phyloP scores from a whole-genome alignment of 2,113 vertebrate genomes.

The Forbesichthys papilliferus region DNA sequence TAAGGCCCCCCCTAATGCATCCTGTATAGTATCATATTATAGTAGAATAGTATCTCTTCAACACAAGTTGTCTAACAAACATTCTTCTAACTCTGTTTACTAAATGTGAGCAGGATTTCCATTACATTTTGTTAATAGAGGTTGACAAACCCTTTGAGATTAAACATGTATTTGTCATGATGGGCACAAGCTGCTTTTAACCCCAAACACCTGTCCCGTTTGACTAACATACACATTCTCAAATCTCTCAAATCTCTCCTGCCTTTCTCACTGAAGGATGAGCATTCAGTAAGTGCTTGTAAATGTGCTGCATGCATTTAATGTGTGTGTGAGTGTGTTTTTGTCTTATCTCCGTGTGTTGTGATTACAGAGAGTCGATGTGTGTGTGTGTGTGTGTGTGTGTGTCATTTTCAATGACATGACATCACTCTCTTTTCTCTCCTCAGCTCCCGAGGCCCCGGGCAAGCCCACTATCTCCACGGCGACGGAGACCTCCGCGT shows the following conservation, averaged over 20 bases:
- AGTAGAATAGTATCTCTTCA: not conserved
- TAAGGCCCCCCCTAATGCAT: slow-evolving; percentile 47
- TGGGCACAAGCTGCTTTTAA: not conserved
- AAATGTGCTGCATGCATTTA: not conserved
- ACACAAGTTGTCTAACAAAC: not conserved
- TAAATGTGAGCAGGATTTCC: slow-evolving; percentile 28
- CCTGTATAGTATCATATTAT: not conserved
- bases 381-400: slow-evolving; percentile 18
- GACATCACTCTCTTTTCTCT: slow-evolving; percentile 53
- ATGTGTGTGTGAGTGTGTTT: not conserved
- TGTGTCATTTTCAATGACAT: not conserved
- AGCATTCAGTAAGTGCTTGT: slow-evolving; percentile 70
- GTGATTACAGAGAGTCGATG: slow-evolving; percentile 4
- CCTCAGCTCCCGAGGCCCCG: slow-evolving; percentile 93
- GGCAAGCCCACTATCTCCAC: slow-evolving; percentile 96
- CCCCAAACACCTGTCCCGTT: slow-evolving; percentile 26
- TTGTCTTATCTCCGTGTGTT: slow-evolving; percentile 4
- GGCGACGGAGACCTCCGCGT: slow-evolving; percentile 93
- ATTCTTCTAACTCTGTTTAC: slow-evolving; percentile 10
- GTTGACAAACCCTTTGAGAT: too few species aligned
- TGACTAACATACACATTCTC: slow-evolving; percentile 54
- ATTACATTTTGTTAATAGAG: too few species aligned
- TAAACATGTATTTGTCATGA: too few species aligned
- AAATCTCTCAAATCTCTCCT: slow-evolving; percentile 51
- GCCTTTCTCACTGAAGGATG: slow-evolving; percentile 68